Evolutionary conservation across 2,797 vertebrate genomes (phyloP), one percentile per base, ranked within the genome.

Genomic region (Enoplosus armatus): DNA sequence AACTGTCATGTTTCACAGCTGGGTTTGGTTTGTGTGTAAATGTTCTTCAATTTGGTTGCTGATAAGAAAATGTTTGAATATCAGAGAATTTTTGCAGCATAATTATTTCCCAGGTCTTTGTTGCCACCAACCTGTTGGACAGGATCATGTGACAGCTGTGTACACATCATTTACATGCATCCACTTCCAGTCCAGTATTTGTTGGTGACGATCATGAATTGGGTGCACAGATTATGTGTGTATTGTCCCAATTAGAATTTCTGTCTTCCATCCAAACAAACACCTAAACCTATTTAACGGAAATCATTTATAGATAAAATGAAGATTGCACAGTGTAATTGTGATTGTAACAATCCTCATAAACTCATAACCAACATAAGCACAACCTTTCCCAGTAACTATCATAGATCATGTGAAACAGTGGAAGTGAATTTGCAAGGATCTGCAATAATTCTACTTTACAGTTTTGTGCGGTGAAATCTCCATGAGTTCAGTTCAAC

Each of bases 31-130:
- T 55, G 1, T 16, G 22, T 69, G 24, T 24, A 67, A 67, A 64
- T 71, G 26, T 31, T 29, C 3, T 1, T 35, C 33, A 8, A 63
- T 75, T 37, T 67, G 15, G 16, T 61, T 10, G 6, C 53, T 53
- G 55, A 77, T 65, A 66, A 48, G 3, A 0, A 1, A 5, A 68
- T 58, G 6, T 66, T 74, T 82, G 24, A 45, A 77, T 54, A 37
- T 75, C 5, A 16, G n/a, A 22, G 16, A 3, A 3, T n/a, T 29
- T 37, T 54, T 62, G 15, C 4, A 18, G 4, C n/a, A 2, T 45
- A 56, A 72, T 48, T 0, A 1, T 64, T 65, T 51, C 29, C 9
- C 26, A 12, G 1, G 7, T 50, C n/a, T 66, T 56, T 39, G 9
- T 58, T 33, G 15, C 50, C 8, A 31, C 6, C 8, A 55, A 73